Base-by-base conservation (phyloP, 1,140 invertebrate species). In the Xylocopa sonorina region DNA sequence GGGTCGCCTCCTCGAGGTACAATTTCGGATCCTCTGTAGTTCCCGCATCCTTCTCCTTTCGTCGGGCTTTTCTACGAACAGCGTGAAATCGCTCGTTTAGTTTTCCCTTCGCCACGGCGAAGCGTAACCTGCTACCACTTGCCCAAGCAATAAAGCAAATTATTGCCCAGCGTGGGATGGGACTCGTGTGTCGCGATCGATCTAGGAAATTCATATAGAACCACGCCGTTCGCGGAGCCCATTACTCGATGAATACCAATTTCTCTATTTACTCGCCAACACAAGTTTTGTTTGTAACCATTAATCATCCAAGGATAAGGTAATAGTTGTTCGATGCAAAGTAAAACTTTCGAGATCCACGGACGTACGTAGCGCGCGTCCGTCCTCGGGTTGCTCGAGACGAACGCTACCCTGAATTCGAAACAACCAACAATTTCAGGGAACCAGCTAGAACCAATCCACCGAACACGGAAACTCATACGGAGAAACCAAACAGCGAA, bases 1-100 rank as follows among this genome's bases (percentile, higher is more conserved):
- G 95, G 85, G 98, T 96, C 84, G 97, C 95, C 92, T 98, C 97
- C 94, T 99, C 97, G 92, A 99, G 94, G 94, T 99, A 99, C 87
- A 98, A 94, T 94, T 99, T 98, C 87, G 97, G 96, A 93, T 98
- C 98, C 91, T 97, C 96, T 88, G 95, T 94, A 82, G 95, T 94
- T 90, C 96, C 95, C 82, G 93, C 93, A 93, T 99, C 98, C 92
- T 98, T 97, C 92, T 99, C 98, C 95, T 98, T 99, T 92, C 98
- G 96, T 93, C 98, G 96, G 91, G 98, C 97, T 95, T 99, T 99
- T 96, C 98, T 99, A 95, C 51, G 82, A 85, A 71, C 75, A 85
- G 60, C 43, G 78, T 41, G 29, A 63, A 72, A 55, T 60, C 55
- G 58, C 50, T 63, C 24, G n/a, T 63, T 73, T 55, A 73, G 27